These are phyloP conservation scores for Monoplex corrugatus DNA, from an alignment of 2,888 invertebrate genomes.

Conservation along the genomic window DNA sequence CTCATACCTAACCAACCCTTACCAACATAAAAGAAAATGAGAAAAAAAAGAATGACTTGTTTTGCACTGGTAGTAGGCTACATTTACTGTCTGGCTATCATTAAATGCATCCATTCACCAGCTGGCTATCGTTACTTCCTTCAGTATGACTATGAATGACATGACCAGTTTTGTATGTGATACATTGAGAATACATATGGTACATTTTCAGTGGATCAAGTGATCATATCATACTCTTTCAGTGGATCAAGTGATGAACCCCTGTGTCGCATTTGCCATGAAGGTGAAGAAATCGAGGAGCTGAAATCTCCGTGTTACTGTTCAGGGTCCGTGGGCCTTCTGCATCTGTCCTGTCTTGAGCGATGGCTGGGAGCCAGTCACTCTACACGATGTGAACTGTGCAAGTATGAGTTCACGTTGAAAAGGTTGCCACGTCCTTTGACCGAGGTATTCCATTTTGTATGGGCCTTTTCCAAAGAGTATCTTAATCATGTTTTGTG, in stretches of 20 bases:
- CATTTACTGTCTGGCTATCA: too few relatives aligned
- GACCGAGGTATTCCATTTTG: slow-evolving; percentile 81
- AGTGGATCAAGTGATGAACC: slow-evolving; percentile 56
- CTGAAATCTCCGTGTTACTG: slow-evolving; percentile 85
- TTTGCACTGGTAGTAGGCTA: background rate
- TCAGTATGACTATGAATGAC: too few relatives aligned
- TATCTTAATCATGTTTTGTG: too few relatives aligned
- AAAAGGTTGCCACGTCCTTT: slow-evolving; percentile 84
- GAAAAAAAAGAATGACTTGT: too few relatives aligned
- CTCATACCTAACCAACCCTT: too few relatives aligned
- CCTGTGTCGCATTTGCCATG: slow-evolving; percentile 84
- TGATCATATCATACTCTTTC: too few relatives aligned
- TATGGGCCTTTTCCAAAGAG: too few relatives aligned
- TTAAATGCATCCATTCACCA: too few relatives aligned
- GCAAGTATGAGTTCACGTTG: slow-evolving; percentile 87
- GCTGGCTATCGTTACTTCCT: too few relatives aligned
- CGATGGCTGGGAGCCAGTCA: slow-evolving; percentile 88
- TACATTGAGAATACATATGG: background rate
- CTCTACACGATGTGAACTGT: slow-evolving; percentile 89
- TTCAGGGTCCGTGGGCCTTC: slow-evolving; percentile 87
- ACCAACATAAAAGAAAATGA: too few relatives aligned
- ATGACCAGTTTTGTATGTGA: background rate
- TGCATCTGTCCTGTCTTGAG: slow-evolving; percentile 89
- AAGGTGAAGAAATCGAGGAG: slow-evolving; percentile 83
- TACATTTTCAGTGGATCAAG: too few relatives aligned